phyloP scores from a whole-genome alignment of 2,888 invertebrate genomes.

The Gari tellinella region DNA sequence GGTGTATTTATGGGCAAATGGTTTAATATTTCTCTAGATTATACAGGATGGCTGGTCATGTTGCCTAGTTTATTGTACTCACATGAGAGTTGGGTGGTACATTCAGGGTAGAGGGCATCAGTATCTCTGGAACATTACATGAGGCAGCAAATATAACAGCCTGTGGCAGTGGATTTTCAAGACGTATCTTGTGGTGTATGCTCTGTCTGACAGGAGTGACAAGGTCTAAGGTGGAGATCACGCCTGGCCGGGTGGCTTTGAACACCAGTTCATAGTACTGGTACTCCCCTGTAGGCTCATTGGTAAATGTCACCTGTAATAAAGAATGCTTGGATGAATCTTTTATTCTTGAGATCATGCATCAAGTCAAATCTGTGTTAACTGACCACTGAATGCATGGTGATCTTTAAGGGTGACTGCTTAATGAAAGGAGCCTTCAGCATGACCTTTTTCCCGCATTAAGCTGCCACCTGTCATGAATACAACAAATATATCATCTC shows the following conservation, averaged over 20 bases:
- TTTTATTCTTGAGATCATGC: too few species aligned
- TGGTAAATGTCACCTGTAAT: conserved; percentile 82
- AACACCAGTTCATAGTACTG: conserved; percentile 83
- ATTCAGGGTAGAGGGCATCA: conserved; percentile 80
- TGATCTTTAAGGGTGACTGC: too few species aligned
- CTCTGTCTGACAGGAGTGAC: conserved; percentile 83
- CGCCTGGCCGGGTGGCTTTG: conserved; percentile 79
- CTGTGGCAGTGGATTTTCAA: conserved; percentile 82
- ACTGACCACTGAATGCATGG: too few species aligned
- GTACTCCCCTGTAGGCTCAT: conserved; percentile 83
- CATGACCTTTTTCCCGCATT: too few species aligned
- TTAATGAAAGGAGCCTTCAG: too few species aligned
- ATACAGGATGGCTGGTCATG: too few species aligned
- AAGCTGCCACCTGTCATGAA: too few species aligned
- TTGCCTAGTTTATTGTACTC: conserved; percentile 40
- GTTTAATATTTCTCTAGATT: too few species aligned
- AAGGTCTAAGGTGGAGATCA: conserved; percentile 79
- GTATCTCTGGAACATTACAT: conserved; percentile 80
- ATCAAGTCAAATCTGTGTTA: too few species aligned
- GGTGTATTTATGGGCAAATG: too few species aligned
- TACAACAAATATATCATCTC: too few species aligned
- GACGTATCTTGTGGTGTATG: conserved; percentile 78
- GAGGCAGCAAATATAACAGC: conserved; percentile 80
- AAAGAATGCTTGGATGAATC: not conserved
- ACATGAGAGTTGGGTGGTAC: conserved; percentile 83